Evolutionary conservation across 2,113 vertebrate species (phyloP).

Genomic region (Zootoca vivipara): DNA sequence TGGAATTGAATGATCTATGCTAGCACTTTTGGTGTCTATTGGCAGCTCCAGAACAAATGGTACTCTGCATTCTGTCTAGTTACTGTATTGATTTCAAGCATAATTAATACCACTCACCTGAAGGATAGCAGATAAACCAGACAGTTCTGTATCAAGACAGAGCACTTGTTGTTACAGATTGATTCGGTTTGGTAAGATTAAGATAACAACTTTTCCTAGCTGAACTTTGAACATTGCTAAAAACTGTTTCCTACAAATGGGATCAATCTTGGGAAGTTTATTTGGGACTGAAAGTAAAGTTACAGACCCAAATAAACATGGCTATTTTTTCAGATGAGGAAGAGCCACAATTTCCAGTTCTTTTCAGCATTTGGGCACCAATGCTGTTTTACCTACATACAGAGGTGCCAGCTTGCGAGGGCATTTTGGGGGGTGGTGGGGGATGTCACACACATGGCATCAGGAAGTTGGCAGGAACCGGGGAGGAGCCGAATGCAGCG

Average conservation of each 20-base stretch:
- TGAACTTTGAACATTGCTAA: not conserved
- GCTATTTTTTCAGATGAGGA: not conserved
- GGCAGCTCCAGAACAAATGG: constrained; percentile 28
- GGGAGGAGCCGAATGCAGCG: no score
- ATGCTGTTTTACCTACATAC: not conserved
- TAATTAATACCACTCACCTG: constrained; percentile 39
- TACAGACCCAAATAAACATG: not conserved
- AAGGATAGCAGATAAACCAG: constrained; percentile 18
- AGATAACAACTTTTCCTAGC: not conserved
- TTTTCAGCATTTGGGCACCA: not conserved
- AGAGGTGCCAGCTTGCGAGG: not conserved
- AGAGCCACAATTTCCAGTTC: not conserved
- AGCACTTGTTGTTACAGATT: constrained; percentile 20
- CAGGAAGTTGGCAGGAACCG: no score
- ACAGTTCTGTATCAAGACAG: not conserved
- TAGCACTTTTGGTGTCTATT: constrained; percentile 16
- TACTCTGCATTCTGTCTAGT: constrained; percentile 21
- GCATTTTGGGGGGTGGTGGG: no score
- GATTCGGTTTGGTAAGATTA: constrained; percentile 5
- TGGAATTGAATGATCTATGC: constrained; percentile 14
- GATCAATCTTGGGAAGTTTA: not conserved
- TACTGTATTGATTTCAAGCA: constrained; percentile 36
- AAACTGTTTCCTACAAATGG: not conserved
- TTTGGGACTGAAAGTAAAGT: not conserved
- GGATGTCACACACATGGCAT: no score